Conservation (phyloP, 2,888 invertebrate species). For the Ophion obscuratus region DNA sequence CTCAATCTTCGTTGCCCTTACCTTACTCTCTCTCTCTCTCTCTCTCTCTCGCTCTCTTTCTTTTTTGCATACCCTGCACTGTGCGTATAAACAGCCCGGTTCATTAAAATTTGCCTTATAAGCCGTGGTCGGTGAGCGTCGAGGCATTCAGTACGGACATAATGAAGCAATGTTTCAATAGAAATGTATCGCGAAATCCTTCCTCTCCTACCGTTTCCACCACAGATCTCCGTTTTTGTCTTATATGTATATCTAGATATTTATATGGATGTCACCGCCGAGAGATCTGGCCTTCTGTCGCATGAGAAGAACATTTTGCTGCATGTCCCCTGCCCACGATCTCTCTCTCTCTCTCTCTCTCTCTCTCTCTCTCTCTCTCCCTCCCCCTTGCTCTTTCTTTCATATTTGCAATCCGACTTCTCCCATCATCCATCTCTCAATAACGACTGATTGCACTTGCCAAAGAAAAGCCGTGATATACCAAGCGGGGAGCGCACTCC, state of each 20-base stretch:
- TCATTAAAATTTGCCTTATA: slow-evolving; percentile 83
- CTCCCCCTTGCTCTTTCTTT: slow-evolving; percentile 41
- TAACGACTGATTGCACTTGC: slow-evolving; percentile 73
- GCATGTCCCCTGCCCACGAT: slow-evolving; percentile 15
- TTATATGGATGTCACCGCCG: slow-evolving; percentile 16
- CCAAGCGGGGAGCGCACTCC: not conserved
- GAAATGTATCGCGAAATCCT: slow-evolving; percentile 71
- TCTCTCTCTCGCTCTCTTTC: slow-evolving; percentile 15
- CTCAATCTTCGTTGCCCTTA: slow-evolving; percentile 2
- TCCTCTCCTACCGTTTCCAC: slow-evolving; percentile 50
- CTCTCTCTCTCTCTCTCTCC: slow-evolving; percentile 20
- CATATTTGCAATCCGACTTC: slow-evolving; percentile 20
- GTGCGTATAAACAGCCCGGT: slow-evolving; percentile 74
- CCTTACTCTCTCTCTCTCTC: not conserved
- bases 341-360: slow-evolving; percentile 27
- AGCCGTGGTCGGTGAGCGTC: slow-evolving; percentile 74
- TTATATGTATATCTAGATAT: not conserved
- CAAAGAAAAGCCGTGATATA: slow-evolving; percentile 63
- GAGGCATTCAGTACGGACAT: slow-evolving; percentile 79
- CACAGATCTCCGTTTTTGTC: slow-evolving; percentile 38
- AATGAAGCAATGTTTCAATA: slow-evolving; percentile 81
- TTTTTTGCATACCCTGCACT: slow-evolving; percentile 22
- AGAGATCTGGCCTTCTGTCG: slow-evolving; percentile 31
- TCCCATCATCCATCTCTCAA: slow-evolving; percentile 65
- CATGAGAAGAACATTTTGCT: slow-evolving; percentile 9